A percentile compares a stretch with the other conserved stretches of the same genome.
These are phyloP conservation scores for Polyommatus iphigenia DNA, from an alignment of 2,888 invertebrate species.

Conservation along the genomic window DNA sequence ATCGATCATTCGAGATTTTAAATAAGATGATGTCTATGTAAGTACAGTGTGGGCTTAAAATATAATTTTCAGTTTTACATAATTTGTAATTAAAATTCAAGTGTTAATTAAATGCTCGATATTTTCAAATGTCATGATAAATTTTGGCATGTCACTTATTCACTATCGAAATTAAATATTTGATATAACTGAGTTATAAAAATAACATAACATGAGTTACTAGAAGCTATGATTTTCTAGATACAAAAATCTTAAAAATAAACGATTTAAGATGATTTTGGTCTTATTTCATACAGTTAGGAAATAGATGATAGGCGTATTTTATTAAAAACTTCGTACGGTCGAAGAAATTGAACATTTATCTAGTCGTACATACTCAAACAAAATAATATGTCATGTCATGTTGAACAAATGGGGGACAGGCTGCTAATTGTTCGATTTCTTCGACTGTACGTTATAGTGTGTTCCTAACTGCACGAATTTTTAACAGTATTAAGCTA, in stretches of 20 bases:
- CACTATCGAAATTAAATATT: background rate
- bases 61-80: background rate
- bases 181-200: background rate
- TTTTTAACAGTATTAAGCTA: background rate
- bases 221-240: background rate
- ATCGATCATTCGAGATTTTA: background rate
- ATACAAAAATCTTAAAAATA: background rate
- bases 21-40: constrained; percentile 1
- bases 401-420: background rate
- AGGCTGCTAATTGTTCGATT: background rate
- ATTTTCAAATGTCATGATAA: background rate
- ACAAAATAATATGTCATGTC: background rate
- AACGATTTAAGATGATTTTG: background rate
- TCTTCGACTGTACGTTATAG: background rate
- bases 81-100: constrained; percentile 3
- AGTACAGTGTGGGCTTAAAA: background rate
- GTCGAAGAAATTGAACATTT: background rate
- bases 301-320: background rate
- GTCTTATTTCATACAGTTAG: background rate
- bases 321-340: background rate
- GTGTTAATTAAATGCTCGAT: constrained; percentile 2
- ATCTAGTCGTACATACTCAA: background rate
- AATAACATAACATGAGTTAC: background rate
- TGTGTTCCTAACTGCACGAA: background rate
- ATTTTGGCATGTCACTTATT: background rate